phyloP scores from a whole-genome alignment of 2,888 invertebrate genomes.

The Gasteruption jaculator region DNA sequence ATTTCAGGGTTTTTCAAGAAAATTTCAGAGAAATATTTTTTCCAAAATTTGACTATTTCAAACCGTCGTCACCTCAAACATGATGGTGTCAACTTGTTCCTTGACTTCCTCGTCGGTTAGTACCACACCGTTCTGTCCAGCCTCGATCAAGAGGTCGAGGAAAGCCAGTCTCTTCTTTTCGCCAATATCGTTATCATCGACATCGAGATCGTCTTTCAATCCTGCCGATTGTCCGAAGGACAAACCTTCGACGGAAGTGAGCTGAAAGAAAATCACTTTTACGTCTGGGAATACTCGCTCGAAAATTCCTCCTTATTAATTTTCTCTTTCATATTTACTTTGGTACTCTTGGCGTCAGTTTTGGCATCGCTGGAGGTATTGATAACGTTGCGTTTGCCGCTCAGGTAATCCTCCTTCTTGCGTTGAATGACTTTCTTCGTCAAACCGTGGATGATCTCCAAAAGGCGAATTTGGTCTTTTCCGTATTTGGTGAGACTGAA shows the following conservation, averaged over 20 bases:
- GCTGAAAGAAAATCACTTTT: slow-evolving; percentile 20
- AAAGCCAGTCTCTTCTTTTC: slow-evolving; percentile 82
- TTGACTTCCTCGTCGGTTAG: slow-evolving; percentile 77
- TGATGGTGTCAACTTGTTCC: slow-evolving; percentile 83
- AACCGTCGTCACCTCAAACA: slow-evolving; percentile 85
- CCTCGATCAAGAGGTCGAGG: slow-evolving; percentile 83
- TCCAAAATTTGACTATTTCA: background rate
- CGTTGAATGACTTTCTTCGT: slow-evolving; percentile 74
- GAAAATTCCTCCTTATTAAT: background rate
- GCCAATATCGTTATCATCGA: slow-evolving; percentile 77
- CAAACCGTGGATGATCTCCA: slow-evolving; percentile 73
- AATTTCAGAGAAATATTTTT: no score
- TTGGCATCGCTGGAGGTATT: slow-evolving; percentile 30
- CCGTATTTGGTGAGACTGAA: slow-evolving; percentile 75
- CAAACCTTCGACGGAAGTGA: slow-evolving; percentile 59
- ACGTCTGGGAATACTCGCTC: background rate
- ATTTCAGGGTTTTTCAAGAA: no score
- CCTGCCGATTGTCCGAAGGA: slow-evolving; percentile 70
- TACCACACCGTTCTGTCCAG: slow-evolving; percentile 70
- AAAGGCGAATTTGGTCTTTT: slow-evolving; percentile 68
- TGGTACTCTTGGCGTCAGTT: slow-evolving; percentile 6
- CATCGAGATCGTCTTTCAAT: slow-evolving; percentile 75
- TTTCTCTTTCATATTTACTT: no score
- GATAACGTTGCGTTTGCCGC: slow-evolving; percentile 57
- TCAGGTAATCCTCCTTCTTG: slow-evolving; percentile 71